phyloP scores from a whole-genome alignment of 2,797 vertebrate species.

The Mus caroli region DNA sequence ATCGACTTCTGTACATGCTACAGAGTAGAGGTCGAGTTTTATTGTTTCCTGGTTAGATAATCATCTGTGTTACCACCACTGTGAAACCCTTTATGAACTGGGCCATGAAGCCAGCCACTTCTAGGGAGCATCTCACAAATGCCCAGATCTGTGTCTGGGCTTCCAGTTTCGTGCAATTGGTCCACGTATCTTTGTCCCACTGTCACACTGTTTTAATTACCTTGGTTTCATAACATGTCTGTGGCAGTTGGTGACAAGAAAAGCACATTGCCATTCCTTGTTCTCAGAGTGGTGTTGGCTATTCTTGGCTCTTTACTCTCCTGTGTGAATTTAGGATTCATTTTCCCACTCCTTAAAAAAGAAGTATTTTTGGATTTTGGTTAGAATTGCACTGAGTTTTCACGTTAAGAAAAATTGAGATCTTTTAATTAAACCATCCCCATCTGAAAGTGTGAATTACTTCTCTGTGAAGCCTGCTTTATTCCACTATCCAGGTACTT shows the following conservation, averaged over 20 bases:
- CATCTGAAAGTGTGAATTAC: neutral
- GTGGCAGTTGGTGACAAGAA: constrained; percentile 77
- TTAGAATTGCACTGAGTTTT: constrained; percentile 64
- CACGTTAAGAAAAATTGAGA: constrained; percentile 55
- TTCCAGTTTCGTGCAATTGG: constrained; percentile 23
- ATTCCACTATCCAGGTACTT: constrained; percentile 27
- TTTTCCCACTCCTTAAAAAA: constrained; percentile 74
- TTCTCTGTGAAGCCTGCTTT: neutral
- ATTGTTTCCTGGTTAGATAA: constrained; percentile 60
- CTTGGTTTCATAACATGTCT: constrained; percentile 74
- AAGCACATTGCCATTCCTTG: constrained; percentile 70
- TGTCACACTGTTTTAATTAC: constrained; percentile 81
- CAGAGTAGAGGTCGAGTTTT: constrained; percentile 48
- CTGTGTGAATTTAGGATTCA: constrained; percentile 73
- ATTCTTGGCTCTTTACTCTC: constrained; percentile 76
- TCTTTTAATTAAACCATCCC: neutral
- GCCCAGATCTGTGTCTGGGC: constrained; percentile 9
- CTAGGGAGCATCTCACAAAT: neutral
- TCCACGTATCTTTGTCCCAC: constrained; percentile 66
- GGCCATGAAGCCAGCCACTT: neutral
- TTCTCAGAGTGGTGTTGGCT: constrained; percentile 79
- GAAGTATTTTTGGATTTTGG: constrained; percentile 58
- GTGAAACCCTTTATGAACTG: neutral
- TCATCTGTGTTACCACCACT: neutral
- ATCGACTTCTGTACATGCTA: constrained; percentile 37